Evolutionary conservation across 2,113 vertebrate genomes (phyloP).

Genomic region (Hiodon tergisus): DNA sequence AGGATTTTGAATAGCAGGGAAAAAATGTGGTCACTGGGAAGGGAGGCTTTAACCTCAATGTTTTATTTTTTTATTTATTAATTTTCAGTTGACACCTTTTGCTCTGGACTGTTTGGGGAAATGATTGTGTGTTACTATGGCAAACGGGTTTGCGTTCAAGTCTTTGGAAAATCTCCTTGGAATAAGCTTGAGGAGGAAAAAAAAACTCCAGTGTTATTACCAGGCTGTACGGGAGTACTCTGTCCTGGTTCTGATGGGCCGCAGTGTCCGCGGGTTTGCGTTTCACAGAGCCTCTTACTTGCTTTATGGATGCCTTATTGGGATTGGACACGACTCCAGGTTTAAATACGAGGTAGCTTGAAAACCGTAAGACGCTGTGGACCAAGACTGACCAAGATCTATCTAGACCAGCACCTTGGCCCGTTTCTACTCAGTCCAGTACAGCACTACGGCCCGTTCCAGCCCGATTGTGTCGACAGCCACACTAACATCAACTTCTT

Average conservation of each 20-base stretch:
- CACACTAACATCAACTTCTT: background rate
- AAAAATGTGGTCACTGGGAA: constrained; percentile 14
- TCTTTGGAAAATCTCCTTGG: background rate
- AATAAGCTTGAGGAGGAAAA: background rate
- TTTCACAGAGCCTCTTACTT: too few relatives aligned
- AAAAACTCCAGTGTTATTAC: background rate
- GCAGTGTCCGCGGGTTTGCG: too few relatives aligned
- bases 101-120: constrained; percentile 11
- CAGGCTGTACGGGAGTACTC: background rate
- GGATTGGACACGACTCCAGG: too few relatives aligned
- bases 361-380: too few relatives aligned
- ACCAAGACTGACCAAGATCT: too few relatives aligned
- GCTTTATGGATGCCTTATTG: too few relatives aligned
- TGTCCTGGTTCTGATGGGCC: too few relatives aligned
- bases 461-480: background rate
- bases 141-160: background rate
- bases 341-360: too few relatives aligned
- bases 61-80: background rate
- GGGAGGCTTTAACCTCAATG: background rate
- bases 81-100: constrained; percentile 18
- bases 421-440: background rate
- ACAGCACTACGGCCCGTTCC: background rate
- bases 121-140: constrained; percentile 1
- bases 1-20: background rate
- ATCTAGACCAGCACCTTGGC: too few relatives aligned